These are phyloP conservation scores for Python bivittatus DNA, from an alignment of 2,113 vertebrate genomes.

Conservation along the genomic window DNA sequence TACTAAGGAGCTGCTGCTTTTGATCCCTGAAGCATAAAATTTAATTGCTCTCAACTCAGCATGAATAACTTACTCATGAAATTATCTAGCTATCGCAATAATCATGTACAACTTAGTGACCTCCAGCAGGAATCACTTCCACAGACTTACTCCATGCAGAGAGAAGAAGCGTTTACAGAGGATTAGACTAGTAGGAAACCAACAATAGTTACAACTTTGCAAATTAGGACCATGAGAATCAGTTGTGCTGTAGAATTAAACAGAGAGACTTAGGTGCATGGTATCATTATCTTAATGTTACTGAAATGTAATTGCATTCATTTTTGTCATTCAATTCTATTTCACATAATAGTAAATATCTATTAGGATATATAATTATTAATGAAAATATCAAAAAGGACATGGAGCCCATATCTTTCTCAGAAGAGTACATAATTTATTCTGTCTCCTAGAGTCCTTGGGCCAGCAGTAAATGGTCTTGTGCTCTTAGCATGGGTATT, in stretches of 20 bases:
- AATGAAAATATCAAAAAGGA: background rate
- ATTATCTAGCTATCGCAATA: conserved; percentile 27
- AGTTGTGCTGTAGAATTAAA: conserved; percentile 3
- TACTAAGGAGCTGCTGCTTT: conserved; percentile 1
- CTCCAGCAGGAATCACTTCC: background rate
- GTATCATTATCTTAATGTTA: background rate
- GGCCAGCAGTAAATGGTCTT: background rate
- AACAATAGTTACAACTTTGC: conserved; percentile 1
- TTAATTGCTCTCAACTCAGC: conserved; percentile 55
- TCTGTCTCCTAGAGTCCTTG: background rate
- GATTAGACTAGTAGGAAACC: conserved; percentile 20
- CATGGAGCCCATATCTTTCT: background rate
- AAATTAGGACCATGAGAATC: conserved; percentile 16
- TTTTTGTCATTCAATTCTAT: conserved; percentile 25
- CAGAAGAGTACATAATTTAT: background rate
- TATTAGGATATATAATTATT: background rate
- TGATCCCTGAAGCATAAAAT: conserved; percentile 35
- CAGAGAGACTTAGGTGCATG: conserved; percentile 5
- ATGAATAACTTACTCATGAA: conserved; percentile 47
- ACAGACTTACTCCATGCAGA: background rate
- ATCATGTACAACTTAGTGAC: conserved; percentile 12
- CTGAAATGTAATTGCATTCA: conserved; percentile 13
- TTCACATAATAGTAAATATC: background rate
- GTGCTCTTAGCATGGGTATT: background rate
- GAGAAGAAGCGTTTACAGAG: conserved; percentile 13